Evolutionary conservation across 2,113 vertebrate species (phyloP).

Genomic region (Melanotaenia duboulayi): DNA sequence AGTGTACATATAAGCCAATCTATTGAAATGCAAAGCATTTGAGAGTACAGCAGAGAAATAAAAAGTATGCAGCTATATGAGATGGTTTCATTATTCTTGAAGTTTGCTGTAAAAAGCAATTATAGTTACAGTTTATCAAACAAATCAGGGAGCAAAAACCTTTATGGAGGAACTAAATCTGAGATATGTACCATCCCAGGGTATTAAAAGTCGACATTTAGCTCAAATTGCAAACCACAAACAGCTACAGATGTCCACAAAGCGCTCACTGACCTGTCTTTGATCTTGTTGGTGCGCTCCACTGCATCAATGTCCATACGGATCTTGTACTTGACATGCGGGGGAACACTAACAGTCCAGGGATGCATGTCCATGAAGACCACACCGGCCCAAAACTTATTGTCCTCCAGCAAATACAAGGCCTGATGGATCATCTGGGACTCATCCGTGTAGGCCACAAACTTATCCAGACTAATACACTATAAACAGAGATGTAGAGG

Average conservation of each 20-base stretch:
- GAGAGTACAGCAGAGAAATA: too few species aligned
- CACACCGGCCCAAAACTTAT: constrained; percentile 95
- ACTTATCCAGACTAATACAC: constrained; percentile 95
- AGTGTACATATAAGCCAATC: too few species aligned
- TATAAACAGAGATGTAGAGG: constrained; percentile 62
- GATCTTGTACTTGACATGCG: constrained; percentile 93
- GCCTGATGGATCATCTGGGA: constrained; percentile 88
- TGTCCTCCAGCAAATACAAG: constrained; percentile 90
- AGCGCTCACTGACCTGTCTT: constrained; percentile 87
- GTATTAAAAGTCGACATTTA: neutral
- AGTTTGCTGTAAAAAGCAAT: too few species aligned
- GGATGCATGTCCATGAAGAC: constrained; percentile 89
- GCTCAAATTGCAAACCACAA: neutral
- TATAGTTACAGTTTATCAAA: too few species aligned
- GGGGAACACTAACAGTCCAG: constrained; percentile 83
- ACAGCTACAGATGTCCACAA: neutral
- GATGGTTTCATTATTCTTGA: too few species aligned
- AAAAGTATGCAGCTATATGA: too few species aligned
- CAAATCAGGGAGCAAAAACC: too few species aligned
- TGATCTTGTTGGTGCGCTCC: constrained; percentile 97
- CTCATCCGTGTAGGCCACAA: constrained; percentile 90
- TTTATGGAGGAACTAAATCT: too few species aligned
- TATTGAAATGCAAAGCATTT: too few species aligned
- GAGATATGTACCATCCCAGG: neutral
- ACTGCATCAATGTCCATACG: constrained; percentile 97